Conservation (phyloP, 2,888 invertebrate genomes). For the Cabera pusaria region DNA sequence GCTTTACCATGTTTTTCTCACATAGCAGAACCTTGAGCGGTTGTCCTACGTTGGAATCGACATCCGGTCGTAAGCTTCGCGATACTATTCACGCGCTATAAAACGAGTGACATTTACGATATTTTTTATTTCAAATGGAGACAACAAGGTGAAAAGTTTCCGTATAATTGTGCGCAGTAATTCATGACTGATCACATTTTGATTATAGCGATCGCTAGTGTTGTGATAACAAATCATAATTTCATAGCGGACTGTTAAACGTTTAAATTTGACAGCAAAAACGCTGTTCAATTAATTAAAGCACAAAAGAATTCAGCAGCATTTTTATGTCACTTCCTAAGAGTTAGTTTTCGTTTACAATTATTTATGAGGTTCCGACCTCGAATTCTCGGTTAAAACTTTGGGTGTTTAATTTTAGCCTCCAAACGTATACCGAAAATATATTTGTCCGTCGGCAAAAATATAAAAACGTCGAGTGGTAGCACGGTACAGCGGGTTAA, state of each 20-base stretch:
- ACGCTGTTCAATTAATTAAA: slow-evolving; percentile 10
- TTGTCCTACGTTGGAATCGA: slow-evolving; percentile 7
- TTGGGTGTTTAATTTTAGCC: slow-evolving; percentile 26
- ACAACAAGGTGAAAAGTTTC: slow-evolving; percentile 14
- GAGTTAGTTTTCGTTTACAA: slow-evolving; percentile 20
- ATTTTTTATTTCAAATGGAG: slow-evolving; percentile 15
- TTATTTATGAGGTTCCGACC: slow-evolving; percentile 25
- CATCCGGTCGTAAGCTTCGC: slow-evolving; percentile 27
- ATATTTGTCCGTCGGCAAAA: slow-evolving; percentile 26
- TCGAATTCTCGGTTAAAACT: slow-evolving; percentile 24
- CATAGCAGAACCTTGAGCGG: slow-evolving; percentile 1
- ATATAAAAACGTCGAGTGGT: slow-evolving; percentile 32
- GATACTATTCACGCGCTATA: slow-evolving; percentile 24
- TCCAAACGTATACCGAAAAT: slow-evolving; percentile 28
- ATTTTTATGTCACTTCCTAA: slow-evolving; percentile 24
- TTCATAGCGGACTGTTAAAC: slow-evolving; percentile 12
- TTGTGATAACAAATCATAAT: slow-evolving; percentile 21
- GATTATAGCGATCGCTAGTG: slow-evolving; percentile 19
- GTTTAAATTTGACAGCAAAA: slow-evolving; percentile 10
- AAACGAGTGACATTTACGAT: slow-evolving; percentile 27
- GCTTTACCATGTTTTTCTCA: slow-evolving; percentile 2
- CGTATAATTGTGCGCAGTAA: slow-evolving; percentile 14
- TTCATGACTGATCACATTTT: slow-evolving; percentile 22
- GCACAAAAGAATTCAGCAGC: slow-evolving; percentile 16
- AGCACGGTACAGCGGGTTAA: slow-evolving; percentile 37